Base-by-base conservation (phyloP, 92 coral and sea anemone genomes). In the Desmophyllum pertusum region DNA sequence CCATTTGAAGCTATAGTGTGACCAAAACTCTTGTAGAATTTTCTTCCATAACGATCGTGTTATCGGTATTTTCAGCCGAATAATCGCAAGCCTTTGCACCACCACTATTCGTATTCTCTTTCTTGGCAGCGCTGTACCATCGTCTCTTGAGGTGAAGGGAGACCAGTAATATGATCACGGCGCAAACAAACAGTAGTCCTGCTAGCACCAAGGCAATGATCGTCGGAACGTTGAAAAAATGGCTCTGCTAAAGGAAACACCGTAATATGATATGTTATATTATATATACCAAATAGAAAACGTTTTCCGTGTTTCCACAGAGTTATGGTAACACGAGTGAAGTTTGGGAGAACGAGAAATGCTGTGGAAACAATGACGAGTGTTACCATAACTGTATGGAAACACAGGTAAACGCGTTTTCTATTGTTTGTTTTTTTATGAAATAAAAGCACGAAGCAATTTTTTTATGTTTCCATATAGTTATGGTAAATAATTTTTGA, bases 11-110 rank as follows among this genome's bases (percentile, higher is more conserved):
- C 3, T 41, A 48, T 65, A 29, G 72, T 10, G 45, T 65, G 73
- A 5, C 57, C 83, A 63, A 27, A n/a, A 40, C n/a, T 78, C 83
- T 23, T 78, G 83, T 30, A 78, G 38, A 6, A 78, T 78, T 45
- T n/a, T 78, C 83, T 57, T 78, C 83, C 83, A 78, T 78, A 19
- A 78, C 63, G 18, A 78, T 63, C 45, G 75, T 65, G 27, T 66
- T 35, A 6, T 79, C 75, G 46, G 84, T 79, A 50, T 66, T 31
- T 27, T 79, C 75, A 14, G 43, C 37, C 10, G 46, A 66, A 6
- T 17, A 6, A 10, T 29, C 5, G 48, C 48, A 37, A 17, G 7
- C 75, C n/a, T 25, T 31, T 8, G 64, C 23, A 23, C 48, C 23
- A 23, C 48, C 35, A 17, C 42, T 29, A 6, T 59, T 21, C 29